Percentiles rank a stretch among this genome's conserved stretches.
phyloP scores from a whole-genome alignment of 2,797 vertebrate species.

The Karalla daura region DNA sequence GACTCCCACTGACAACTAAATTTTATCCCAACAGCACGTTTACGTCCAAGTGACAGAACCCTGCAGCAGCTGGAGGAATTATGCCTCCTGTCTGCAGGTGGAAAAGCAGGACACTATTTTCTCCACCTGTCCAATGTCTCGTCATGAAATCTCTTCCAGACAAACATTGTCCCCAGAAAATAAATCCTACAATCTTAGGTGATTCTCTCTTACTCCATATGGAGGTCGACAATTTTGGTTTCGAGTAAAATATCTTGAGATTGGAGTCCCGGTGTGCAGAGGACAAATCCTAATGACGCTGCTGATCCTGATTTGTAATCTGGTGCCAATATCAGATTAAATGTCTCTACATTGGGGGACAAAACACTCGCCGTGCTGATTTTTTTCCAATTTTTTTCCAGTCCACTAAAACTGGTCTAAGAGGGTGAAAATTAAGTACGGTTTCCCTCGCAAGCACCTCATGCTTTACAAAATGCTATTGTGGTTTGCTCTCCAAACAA shows the following conservation, averaged over 20 bases:
- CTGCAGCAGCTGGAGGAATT: background rate
- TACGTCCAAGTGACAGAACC: background rate
- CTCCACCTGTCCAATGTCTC: background rate
- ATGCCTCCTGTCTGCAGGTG: background rate
- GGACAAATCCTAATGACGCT: too few relatives aligned
- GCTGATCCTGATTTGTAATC: too few relatives aligned
- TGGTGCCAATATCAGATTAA: too few relatives aligned
- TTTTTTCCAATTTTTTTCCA: too few relatives aligned
- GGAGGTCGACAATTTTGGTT: background rate
- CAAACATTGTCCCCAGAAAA: background rate
- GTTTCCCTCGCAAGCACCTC: background rate
- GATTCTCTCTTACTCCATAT: background rate
- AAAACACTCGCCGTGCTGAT: too few relatives aligned
- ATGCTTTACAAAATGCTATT: background rate
- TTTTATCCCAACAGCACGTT: background rate
- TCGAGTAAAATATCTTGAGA: background rate
- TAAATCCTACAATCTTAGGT: background rate
- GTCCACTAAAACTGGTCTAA: background rate
- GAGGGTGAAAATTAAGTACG: background rate
- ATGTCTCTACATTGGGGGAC: too few relatives aligned
- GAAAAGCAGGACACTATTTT: background rate
- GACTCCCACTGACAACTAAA: background rate
- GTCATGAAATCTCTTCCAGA: background rate
- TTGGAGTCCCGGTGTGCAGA: too few relatives aligned
- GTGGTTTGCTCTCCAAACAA: conserved; percentile 18